Conservation (phyloP, 37 sponge, comb jelly and placozoan genomes). For the Mnemiopsis leidyi region DNA sequence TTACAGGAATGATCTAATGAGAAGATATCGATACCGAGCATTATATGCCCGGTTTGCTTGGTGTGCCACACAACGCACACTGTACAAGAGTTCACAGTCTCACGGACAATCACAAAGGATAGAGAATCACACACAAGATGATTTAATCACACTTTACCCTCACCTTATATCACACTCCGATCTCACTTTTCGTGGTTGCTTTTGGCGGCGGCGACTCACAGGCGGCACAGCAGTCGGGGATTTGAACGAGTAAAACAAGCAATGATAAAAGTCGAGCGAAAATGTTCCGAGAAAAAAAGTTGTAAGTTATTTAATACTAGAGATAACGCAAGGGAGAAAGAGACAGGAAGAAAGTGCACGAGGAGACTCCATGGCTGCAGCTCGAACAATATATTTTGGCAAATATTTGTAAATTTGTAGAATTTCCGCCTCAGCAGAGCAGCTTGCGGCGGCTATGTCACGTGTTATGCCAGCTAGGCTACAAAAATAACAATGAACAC, state of each 20-base stretch:
- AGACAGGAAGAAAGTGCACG: neutral
- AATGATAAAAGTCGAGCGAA: neutral
- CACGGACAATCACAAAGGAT: neutral
- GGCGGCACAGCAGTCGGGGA: neutral
- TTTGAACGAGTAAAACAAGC: neutral
- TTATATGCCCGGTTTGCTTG: neutral
- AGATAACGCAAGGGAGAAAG: neutral
- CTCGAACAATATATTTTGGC: neutral
- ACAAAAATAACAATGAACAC: neutral
- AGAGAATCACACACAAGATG: neutral
- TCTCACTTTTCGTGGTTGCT: neutral
- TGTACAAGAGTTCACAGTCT: neutral
- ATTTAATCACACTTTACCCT: neutral
- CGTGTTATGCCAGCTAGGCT: neutral
- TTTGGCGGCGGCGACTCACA: neutral
- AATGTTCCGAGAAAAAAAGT: neutral
- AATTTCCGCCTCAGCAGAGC: neutral
- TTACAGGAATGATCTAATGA: no score
- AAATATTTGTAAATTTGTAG: neutral
- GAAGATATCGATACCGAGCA: no score
- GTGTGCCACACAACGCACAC: neutral
- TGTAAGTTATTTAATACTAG: neutral
- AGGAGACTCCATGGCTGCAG: neutral
- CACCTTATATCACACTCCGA: neutral
- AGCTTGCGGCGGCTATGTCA: neutral